Base-by-base conservation (phyloP, 1,140 invertebrate species). In the Steinernema khuongi region DNA sequence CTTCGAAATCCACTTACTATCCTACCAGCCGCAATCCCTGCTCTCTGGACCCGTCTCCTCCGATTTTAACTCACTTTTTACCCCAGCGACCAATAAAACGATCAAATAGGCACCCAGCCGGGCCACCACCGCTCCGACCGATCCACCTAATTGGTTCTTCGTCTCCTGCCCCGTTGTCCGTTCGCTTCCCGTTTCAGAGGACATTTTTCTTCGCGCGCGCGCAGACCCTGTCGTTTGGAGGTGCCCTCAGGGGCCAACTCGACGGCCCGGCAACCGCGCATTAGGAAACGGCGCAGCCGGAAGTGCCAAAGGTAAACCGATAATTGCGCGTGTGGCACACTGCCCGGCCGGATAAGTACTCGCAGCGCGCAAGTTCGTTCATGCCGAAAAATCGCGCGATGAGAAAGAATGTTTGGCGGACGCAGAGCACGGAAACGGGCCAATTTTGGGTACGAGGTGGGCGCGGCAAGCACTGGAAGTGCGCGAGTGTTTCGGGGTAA, bases 231-330 rank as follows among this genome's bases (percentile, higher is more conserved):
- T 41, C 50, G 11, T n/a, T n/a, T n/a, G n/a, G n/a, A n/a, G n/a
- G 50, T 26, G 50, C 50, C 50, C 50, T 60, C 14, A 60, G 50
- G 50, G 50, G 50, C 50, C 50, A 60, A 60, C 50, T 60, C 50
- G 22, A 7, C 50, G 50, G 50, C 50, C 19, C 50, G 50, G 7
- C 50, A 60, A 60, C 50, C 22, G 50, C 50, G 50, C 50, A 60
- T 60, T 60, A 60, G 50, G 50, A 60, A 60, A 60, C 50, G 50
- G 26, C 14, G 50, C 50, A 22, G 50, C 50, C 50, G 50, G 50
- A 60, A 60, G 50, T 60, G 50, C 50, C 50, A 60, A 60, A 60
- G 50, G 50, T 60, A 60, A 60, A 60, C 50, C 50, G 50, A 60
- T 60, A 60, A 60, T 60, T 60, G 50, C 50, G 50, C 11, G 50